phyloP scores from a whole-genome alignment of 2,888 invertebrate species.

The Phaonia tiefii region DNA sequence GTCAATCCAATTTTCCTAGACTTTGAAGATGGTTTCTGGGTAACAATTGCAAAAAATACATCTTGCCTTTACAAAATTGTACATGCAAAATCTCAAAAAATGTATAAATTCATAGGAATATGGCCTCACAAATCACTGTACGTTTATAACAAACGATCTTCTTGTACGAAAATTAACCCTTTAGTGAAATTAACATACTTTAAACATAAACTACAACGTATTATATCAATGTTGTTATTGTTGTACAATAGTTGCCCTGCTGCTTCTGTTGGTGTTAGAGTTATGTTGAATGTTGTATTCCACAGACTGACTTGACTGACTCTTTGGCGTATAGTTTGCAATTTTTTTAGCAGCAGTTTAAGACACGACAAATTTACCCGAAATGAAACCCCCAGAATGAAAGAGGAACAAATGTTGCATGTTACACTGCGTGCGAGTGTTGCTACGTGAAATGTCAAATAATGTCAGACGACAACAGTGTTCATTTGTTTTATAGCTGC shows the following conservation, averaged over 20 bases:
- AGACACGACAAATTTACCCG: slow-evolving; percentile 64
- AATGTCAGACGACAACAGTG: slow-evolving; percentile 65
- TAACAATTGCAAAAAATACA: too few relatives aligned
- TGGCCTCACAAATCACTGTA: background rate
- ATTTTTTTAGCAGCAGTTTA: slow-evolving; percentile 63
- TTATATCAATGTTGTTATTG: slow-evolving; percentile 44
- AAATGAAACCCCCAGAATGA: slow-evolving; percentile 20
- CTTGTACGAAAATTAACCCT: slow-evolving; percentile 46
- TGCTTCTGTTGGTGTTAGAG: slow-evolving; percentile 40
- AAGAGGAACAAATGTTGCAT: slow-evolving; percentile 51
- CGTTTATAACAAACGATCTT: slow-evolving; percentile 25
- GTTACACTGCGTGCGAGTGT: slow-evolving; percentile 66
- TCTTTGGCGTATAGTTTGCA: slow-evolving; percentile 54
- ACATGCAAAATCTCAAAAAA: too few relatives aligned
- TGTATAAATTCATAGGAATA: too few relatives aligned
- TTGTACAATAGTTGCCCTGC: slow-evolving; percentile 36
- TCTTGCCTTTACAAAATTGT: too few relatives aligned
- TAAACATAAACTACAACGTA: slow-evolving; percentile 42
- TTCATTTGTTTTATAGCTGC: slow-evolving; percentile 51
- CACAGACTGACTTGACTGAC: slow-evolving; percentile 13
- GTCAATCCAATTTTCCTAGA: too few relatives aligned
- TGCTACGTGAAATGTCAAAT: slow-evolving; percentile 67
- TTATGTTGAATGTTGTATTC: slow-evolving; percentile 20
- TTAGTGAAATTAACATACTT: slow-evolving; percentile 26
- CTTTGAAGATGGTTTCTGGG: too few relatives aligned